Percentiles rank a stretch among this genome's conserved stretches.
phyloP scores from a whole-genome alignment of 2,113 vertebrate genomes.

The Aegotheles bennettii region DNA sequence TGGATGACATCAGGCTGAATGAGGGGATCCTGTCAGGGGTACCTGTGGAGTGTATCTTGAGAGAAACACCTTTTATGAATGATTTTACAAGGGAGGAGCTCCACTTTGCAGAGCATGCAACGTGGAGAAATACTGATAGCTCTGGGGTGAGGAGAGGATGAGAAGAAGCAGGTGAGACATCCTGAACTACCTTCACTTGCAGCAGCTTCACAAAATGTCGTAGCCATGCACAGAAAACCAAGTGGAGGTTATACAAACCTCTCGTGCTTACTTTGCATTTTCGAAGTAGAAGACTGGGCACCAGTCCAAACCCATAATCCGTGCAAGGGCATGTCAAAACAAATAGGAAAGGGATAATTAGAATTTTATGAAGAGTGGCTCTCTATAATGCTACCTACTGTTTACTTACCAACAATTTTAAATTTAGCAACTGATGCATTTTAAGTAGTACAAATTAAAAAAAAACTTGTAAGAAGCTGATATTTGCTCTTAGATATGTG shows the following conservation, averaged over 20 bases:
- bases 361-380: constrained; percentile 35
- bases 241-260: neutral
- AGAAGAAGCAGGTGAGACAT: neutral
- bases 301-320: constrained; percentile 6
- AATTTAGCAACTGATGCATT: neutral
- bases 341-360: constrained; percentile 36
- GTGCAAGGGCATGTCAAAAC: neutral
- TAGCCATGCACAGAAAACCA: neutral
- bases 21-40: neutral
- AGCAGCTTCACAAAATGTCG: neutral
- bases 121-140: neutral
- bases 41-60: neutral
- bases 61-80: neutral
- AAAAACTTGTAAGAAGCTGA: neutral
- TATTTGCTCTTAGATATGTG: neutral
- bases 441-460: neutral
- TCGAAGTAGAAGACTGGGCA: neutral
- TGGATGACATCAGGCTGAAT: neutral
- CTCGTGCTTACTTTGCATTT: constrained; percentile 4
- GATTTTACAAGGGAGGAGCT: neutral
- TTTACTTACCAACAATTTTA: constrained; percentile 24
- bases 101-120: rapidly evolving
- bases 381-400: constrained; percentile 3
- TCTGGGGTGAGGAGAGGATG: neutral
- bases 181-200: neutral